Percentiles rank a stretch among this genome's conserved stretches.
Conservation (phyloP, 37 sponge, comb jelly and placozoan genomes). For the Axinella damicornis region DNA sequence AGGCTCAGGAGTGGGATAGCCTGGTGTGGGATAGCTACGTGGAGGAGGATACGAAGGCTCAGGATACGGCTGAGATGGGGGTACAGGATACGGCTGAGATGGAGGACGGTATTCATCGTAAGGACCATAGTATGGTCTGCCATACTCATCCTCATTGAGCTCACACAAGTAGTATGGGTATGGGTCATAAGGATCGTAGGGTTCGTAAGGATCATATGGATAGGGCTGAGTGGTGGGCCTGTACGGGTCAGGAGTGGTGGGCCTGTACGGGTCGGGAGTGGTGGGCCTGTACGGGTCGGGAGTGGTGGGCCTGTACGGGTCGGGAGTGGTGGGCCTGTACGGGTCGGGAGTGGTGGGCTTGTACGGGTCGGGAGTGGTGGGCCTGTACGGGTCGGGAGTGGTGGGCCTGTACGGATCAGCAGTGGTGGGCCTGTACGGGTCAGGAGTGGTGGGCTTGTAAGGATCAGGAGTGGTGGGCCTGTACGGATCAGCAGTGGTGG, state of each 20-base stretch:
- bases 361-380: too few relatives aligned
- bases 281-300: neutral
- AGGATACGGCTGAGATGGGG: neutral
- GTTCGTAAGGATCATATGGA: slow-evolving; percentile 13
- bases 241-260: too few relatives aligned
- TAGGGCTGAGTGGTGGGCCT: neutral
- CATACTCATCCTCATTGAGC: slow-evolving; percentile 35
- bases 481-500: too few relatives aligned
- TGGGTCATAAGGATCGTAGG: slow-evolving; percentile 16
- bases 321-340: too few relatives aligned
- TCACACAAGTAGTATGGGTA: slow-evolving; percentile 28
- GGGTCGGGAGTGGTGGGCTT: too few relatives aligned
- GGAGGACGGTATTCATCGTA: slow-evolving; percentile 20
- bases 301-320: too few relatives aligned
- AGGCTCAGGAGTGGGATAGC: neutral
- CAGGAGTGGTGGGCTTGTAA: too few relatives aligned
- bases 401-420: too few relatives aligned
- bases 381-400: neutral
- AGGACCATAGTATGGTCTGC: slow-evolving; percentile 24
- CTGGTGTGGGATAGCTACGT: neutral
- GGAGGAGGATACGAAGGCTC: neutral
- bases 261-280: neutral
- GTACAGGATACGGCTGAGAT: neutral
- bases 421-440: too few relatives aligned
- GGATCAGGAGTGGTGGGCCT: too few relatives aligned